Base-by-base conservation (phyloP, 2,888 invertebrate species). In the Hydroisotoma schaefferi region DNA sequence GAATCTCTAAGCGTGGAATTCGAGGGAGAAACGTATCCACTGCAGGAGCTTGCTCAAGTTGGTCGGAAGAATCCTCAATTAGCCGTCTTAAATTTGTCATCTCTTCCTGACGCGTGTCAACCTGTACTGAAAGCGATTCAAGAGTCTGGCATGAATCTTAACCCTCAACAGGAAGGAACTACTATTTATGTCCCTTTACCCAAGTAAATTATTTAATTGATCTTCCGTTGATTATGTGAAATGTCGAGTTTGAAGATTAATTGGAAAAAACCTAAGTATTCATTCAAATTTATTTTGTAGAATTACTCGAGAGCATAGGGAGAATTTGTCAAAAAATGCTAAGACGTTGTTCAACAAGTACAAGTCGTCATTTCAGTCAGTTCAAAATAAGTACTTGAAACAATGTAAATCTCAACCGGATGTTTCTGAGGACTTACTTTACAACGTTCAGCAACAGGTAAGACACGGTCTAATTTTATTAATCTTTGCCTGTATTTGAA, bases 141-240 rank as follows among this genome's bases (percentile, higher is more conserved):
- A 55, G 83, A 83, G 37, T 91, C 92, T 61, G 93, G 94, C 10
- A 84, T 95, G 81, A 93, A 93, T 77, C 79, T 95, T 57, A 94
- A 91, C 79, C 93, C 94, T 0, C 94, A 95, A 76, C 93, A 94
- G 77, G 95, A 97, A 75, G 94, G 94, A 23, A 93, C 91, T 1
- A 90, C 88, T 1, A 77, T 97, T 49, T 94, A 84, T 77, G 82
- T 97, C 54, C 89, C 91, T 37, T 83, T 94, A 69, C 93, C 94
- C 12, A 94, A 92, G 87, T 87, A 80, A 80, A 79, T 28, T 20
- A 26, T 55, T 47, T 6, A 12, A 4, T 15, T 59, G 10, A 33
- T 1, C 26, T 46, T n/a, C n/a, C n/a, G n/a, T n/a, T n/a, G n/a
- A n/a, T n/a, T n/a, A n/a, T n/a, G n/a, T 18, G 12, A 1, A 1